Evolutionary conservation across 1,140 invertebrate genomes (phyloP), one percentile per base, ranked within the genome.

Genomic region (Drosophila pectinifera): DNA sequence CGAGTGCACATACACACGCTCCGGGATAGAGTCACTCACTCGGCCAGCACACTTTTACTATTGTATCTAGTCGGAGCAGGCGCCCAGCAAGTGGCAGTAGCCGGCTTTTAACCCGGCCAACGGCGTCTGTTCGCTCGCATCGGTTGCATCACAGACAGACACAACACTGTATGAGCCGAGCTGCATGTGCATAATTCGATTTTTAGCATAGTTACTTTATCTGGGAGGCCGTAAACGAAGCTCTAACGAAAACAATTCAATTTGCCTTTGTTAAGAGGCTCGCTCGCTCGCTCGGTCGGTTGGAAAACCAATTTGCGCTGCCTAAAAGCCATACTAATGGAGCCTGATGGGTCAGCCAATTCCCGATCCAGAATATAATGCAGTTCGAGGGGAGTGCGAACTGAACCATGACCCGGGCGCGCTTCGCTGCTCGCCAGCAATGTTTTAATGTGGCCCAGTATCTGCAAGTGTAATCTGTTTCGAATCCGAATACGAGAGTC

Each of bases 41-140:
- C 81, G 56, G 51, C 59, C 64, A 81, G 67, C 82, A 88, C 84
- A 89, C 84, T 90, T 91, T 91, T 91, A 89, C 89, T 91, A 91
- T 91, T 91, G 89, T 91, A 91, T 91, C 89, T 91, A 91, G 90
- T 91, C 73, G 73, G 65, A 91, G 79, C 89, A 81, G 89, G 89
- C 89, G 89, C 75, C 73, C 89, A 91, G 89, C 82, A 90, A 80
- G 48, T 63, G 59, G 22, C 78, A 90, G 78, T 62, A 48, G 59
- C 53, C 34, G 51, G 55, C 38, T 68, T 49, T 76, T 76, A 56
- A 69, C 79, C 79, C 36, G 74, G 78, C 74, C 82, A 81, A 57
- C 72, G 48, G 46, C 48, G 49, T 38, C 51, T 43, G 36, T 38
- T 72, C n/a, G 57, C 36, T 53, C 13, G 49, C 49, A 59, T 54